A percentile compares a stretch with the other conserved stretches of the same genome.
phyloP scores from a whole-genome alignment of 2,113 vertebrate species.

The Fregata magnificens region DNA sequence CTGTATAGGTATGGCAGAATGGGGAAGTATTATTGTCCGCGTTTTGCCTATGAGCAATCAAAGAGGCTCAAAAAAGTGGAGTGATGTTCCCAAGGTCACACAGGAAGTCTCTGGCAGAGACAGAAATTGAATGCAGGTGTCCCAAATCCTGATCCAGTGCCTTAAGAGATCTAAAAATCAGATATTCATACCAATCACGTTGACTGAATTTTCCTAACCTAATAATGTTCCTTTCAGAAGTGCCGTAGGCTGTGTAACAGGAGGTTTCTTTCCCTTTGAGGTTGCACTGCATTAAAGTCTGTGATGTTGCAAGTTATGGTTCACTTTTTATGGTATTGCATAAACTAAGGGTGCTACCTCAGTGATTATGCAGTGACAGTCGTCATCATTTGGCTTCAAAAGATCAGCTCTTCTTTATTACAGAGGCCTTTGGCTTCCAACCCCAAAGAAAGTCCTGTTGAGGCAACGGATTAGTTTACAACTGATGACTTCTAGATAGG shows the following conservation, averaged over 20 bases:
- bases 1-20: background rate
- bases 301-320: background rate
- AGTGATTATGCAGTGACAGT: background rate
- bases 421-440: background rate
- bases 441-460: background rate
- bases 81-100: background rate
- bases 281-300: background rate
- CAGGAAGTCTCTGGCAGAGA: background rate
- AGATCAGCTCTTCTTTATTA: background rate
- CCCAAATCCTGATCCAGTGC: background rate
- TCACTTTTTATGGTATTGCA: background rate
- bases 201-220: conserved; percentile 4
- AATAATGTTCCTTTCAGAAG: background rate
- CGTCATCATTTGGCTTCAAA: background rate
- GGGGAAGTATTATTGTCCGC: fast-evolving
- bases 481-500: background rate
- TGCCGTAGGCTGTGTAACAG: background rate
- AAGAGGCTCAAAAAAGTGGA: background rate
- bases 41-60: background rate
- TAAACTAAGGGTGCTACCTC: background rate
- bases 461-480: background rate
- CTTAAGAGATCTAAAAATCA: background rate
- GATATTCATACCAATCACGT: background rate
- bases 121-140: background rate
- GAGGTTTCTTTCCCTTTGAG: background rate